Base-by-base conservation (phyloP, 2,888 invertebrate genomes). In the Plagodis dolabraria region DNA sequence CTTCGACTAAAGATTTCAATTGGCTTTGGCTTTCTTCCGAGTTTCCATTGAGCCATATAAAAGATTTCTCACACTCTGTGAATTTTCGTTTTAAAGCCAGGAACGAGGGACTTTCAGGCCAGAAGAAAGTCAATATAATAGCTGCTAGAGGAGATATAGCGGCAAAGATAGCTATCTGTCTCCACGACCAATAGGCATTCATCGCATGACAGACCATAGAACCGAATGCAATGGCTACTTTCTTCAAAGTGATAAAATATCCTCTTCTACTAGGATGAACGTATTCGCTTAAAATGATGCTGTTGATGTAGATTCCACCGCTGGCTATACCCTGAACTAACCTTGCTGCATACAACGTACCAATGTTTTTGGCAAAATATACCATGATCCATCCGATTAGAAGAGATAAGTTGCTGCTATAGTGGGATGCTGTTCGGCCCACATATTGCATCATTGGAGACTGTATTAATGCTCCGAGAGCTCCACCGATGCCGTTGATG, bases 281-380 rank as follows among this genome's bases (percentile, higher is more conserved):
- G 50, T 79, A 83, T 71, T 85, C 85, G 10, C 71, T 64, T n/a
- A 80, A 46, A 0, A 80, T 67, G 5, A 82, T 74, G 5, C 65
- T 40, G 9, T 74, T 65, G 0, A 79, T 69, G 42, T 75, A 79
- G 5, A 79, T 59, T 7, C 72, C 75, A 8, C 80, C 79, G n/a
- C 52, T 22, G 22, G 22, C 22, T 22, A 22, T 22, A 4, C 22
- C 22, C 22, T 22, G 22, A 22, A 22, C 4, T 4, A 74, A 59
- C 60, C 79, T 75, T 0, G 76, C 82, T 0, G 67, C 56, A 58
- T 72, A 75, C n/a, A 84, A 49, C 8, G 56, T 57, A 0, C 57
- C 8, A 5, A 81, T 58, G 33, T 55, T 74, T 7, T 68, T 62
- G 5, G 81, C 75, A 11, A 75, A 65, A 9, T 65, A 60, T 35